Evolutionary conservation across 2,797 vertebrate genomes (phyloP).

Genomic region (Lacerta bilineata): DNA sequence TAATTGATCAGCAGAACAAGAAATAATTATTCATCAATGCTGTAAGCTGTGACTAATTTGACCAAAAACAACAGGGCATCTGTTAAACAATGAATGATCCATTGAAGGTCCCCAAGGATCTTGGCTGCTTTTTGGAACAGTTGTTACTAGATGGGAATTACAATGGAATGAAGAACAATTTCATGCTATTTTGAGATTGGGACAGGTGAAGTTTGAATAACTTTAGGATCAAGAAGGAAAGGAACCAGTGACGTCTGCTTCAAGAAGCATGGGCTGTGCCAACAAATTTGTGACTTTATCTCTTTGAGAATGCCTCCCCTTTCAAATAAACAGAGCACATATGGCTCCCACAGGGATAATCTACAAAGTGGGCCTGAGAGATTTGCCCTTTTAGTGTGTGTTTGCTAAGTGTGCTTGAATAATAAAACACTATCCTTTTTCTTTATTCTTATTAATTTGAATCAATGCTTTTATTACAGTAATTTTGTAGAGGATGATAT

Average conservation of each 20-base stretch:
- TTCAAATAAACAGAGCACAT: constrained; percentile 55
- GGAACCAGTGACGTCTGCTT: constrained; percentile 61
- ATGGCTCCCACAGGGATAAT: constrained; percentile 9
- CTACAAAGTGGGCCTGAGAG: background rate
- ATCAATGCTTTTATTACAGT: background rate
- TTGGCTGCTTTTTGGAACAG: constrained; percentile 57
- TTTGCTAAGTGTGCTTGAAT: background rate
- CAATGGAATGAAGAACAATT: constrained; percentile 59
- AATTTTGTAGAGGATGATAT: background rate
- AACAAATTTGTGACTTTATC: constrained; percentile 47
- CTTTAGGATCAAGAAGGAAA: constrained; percentile 67
- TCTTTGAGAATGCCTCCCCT: constrained; percentile 50
- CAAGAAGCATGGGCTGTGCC: constrained; percentile 44
- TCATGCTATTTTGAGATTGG: constrained; percentile 68
- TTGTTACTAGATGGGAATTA: constrained; percentile 60
- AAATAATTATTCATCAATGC: constrained; percentile 8
- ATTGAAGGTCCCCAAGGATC: constrained; percentile 27
- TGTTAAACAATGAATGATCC: constrained; percentile 41
- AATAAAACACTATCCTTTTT: background rate
- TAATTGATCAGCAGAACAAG: background rate
- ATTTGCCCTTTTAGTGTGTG: background rate
- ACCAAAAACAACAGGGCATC: background rate
- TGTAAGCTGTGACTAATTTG: background rate
- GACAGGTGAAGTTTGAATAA: constrained; percentile 74
- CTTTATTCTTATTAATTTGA: constrained; percentile 4